phyloP scores from a whole-genome alignment of 2,113 vertebrate species.

The Urocitellus parryii region DNA sequence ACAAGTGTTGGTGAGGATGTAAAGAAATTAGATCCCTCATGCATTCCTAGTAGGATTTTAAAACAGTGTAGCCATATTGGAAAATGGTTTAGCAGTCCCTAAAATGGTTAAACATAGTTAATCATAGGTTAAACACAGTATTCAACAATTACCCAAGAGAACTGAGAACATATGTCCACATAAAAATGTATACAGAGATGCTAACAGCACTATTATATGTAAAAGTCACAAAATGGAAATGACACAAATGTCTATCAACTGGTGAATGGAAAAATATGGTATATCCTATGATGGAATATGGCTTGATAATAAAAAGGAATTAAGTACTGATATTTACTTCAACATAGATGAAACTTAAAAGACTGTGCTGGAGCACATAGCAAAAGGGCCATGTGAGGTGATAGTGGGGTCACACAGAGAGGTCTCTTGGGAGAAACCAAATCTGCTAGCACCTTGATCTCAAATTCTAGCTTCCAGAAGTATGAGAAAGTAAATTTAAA shows the following conservation, averaged over 20 bases:
- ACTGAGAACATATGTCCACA: not conserved
- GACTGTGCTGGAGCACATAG: not conserved
- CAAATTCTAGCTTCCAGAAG: conserved; percentile 1
- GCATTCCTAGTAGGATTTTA: not conserved
- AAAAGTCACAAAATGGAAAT: not conserved
- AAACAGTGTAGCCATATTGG: not conserved
- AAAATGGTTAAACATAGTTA: not conserved
- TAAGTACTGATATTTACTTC: not conserved
- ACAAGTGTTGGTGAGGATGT: not conserved
- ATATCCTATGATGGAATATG: not conserved
- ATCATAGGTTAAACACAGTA: not conserved
- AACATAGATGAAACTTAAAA: not conserved
- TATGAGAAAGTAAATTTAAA: not conserved
- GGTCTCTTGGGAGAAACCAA: not conserved
- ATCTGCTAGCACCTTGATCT: not conserved
- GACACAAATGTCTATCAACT: not conserved
- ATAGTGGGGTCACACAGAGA: not conserved
- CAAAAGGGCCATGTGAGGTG: not conserved
- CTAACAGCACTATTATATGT: not conserved
- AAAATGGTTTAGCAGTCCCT: not conserved
- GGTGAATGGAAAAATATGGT: not conserved
- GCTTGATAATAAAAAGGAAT: not conserved
- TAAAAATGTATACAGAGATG: not conserved
- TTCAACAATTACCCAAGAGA: not conserved
- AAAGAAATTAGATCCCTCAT: not conserved